Evolutionary conservation across 2,797 vertebrate genomes (phyloP), one percentile per base, ranked within the genome.

Genomic region (Oryzias sinensis): DNA sequence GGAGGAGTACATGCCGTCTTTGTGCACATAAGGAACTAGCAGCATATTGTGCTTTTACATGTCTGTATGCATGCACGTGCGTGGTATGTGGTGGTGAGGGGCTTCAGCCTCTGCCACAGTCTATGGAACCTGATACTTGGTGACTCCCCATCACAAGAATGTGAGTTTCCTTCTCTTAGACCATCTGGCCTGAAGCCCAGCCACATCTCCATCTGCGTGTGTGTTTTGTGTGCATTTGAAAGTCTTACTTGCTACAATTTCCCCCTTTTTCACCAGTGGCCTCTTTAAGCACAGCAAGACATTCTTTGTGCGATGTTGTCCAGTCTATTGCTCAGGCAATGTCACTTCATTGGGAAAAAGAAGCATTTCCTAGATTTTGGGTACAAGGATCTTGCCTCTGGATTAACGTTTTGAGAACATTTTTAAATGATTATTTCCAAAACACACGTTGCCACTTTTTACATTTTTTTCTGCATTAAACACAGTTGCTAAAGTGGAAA

Each of bases 71-170:
- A 48, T 55, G 56, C 45, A 59, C 51, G 51, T 42, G 49, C 59
- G 44, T 53, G 69, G 64, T 33, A 65, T 22, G 20, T 43, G 53
- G 60, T 68, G 59, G 63, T 70, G 93, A 92, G 93, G 93, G 93
- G 91, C 91, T 91, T 40, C 53, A 70, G 74, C 62, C 64, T 67
- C 90, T 93, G 93, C 94, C 93, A 95, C 92, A 93, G 93, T 94
- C 93, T 90, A 90, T 93, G 94, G 95, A 98, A 98, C 94, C 93
- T 95, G 94, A 98, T 97, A 96, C 89, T 93, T 91, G 93, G 95
- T 98, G 95, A 98, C 95, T 96, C 92, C 87, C 91, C 93, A 93
- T 95, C 93, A 92, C 89, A 95, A 95, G 96, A 97, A 98, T 97
- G 96, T 87, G 89, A 93, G 92, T 94, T 94, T 94, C 93, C 91